Evolutionary conservation across 2,797 vertebrate species (phyloP), one percentile per base, ranked within the genome.

Genomic region (Telmatherina bonti): DNA sequence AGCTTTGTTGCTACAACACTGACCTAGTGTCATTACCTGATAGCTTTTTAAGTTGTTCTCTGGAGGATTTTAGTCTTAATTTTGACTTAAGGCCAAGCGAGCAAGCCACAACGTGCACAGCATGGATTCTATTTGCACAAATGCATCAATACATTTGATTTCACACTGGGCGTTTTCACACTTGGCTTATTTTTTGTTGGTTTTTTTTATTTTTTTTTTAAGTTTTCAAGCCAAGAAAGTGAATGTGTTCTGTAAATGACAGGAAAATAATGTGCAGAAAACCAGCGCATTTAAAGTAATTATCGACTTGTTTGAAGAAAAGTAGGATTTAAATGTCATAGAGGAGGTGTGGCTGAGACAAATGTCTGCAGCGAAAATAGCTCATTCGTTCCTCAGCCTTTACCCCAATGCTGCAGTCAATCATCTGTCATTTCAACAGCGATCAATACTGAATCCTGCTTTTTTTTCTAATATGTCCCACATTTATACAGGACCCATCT

Each of bases 301-400:
- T 92, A 93, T 94, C 70, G 91, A 93, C 94, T 89, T 84, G 78
- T 80, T 41, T 68, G 73, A 62, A 60, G 69, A 79, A 79, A 93
- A 87, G 81, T 80, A 76, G 72, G 86, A 83, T 84, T 88, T 82
- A 85, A 90, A 93, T 91, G 90, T 77, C 90, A 86, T 20, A 67
- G 71, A 81, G 71, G 77, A 85, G 82, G 73, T 36, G 53, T 58
- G 7, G 61, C 18, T 30, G 81, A 87, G 89, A 91, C 78, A 67
- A 91, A 91, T 81, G 83, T 81, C 78, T 65, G 13, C 70, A 59
- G 64, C 78, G 82, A 87, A 86, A 86, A 90, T 79, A 65, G 56
- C 78, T 78, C 85, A 85, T 88, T 91, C 81, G 85, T 84, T 75
- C 82, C 76, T 76, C 78, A 86, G 75, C 87, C 71, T 74, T 79